Conservation (phyloP, 2,888 invertebrate genomes). For the Cephus rjabovi region DNA sequence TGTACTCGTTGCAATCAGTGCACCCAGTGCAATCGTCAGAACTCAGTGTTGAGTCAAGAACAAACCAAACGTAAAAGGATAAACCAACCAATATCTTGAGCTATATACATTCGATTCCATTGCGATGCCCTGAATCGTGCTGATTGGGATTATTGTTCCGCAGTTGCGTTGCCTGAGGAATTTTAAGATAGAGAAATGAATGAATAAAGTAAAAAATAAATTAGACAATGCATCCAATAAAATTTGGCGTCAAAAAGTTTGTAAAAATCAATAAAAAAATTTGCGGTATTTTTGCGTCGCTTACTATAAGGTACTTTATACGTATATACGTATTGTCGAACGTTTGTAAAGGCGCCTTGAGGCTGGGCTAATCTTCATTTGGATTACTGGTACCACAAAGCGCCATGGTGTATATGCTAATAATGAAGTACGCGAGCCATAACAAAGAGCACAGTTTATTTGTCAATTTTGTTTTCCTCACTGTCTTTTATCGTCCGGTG, state of each 20-base stretch:
- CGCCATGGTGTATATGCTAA: neutral
- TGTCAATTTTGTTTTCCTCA: neutral
- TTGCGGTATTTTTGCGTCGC: neutral
- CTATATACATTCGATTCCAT: neutral
- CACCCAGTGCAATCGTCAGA: neutral
- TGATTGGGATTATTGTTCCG: neutral
- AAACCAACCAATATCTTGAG: neutral
- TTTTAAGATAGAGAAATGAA: neutral
- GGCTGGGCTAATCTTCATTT: neutral
- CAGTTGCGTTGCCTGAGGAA: neutral
- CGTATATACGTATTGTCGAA: neutral
- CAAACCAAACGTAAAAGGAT: neutral
- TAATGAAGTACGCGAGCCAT: neutral
- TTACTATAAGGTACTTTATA: neutral
- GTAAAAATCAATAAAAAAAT: neutral
- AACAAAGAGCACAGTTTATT: neutral
- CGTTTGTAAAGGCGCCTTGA: neutral
- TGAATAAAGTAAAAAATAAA: neutral
- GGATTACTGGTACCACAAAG: neutral
- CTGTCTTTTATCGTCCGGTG: neutral
- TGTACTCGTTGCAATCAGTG: neutral
- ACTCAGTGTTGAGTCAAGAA: neutral
- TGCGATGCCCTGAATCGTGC: neutral
- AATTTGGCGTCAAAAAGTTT: neutral
- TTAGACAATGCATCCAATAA: neutral